These are phyloP conservation scores for Todus mexicanus DNA, from an alignment of 2,797 vertebrate genomes.

Conservation along the genomic window DNA sequence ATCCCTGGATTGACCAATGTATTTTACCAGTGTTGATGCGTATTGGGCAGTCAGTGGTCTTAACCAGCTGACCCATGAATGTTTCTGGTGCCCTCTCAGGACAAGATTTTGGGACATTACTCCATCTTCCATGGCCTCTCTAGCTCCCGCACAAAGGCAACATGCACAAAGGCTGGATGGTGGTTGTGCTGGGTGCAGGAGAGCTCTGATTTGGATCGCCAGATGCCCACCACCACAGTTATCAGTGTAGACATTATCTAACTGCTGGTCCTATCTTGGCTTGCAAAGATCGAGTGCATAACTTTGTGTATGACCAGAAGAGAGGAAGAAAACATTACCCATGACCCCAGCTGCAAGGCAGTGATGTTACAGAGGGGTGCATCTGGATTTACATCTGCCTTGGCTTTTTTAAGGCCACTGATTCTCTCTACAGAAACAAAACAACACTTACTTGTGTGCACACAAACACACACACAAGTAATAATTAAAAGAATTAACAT, in stretches of 20 bases:
- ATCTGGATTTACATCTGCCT: not conserved
- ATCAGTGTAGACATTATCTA: not conserved
- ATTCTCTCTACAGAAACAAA: not conserved
- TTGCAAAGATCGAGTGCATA: not conserved
- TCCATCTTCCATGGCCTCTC: not conserved
- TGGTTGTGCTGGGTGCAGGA: not conserved
- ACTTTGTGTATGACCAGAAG: not conserved
- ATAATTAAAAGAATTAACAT: constrained; percentile 51
- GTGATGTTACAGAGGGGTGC: not conserved
- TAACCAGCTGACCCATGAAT: not conserved
- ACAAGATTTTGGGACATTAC: not conserved
- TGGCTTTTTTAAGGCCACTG: not conserved
- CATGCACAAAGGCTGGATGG: not conserved
- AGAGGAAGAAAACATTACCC: not conserved
- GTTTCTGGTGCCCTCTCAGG: not conserved
- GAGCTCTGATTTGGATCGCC: not conserved
- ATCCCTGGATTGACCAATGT: not conserved
- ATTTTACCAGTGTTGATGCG: not conserved
- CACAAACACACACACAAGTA: not conserved
- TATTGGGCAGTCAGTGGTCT: not conserved
- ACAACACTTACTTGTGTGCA: not conserved
- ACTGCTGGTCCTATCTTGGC: not conserved
- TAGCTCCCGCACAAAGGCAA: not conserved
- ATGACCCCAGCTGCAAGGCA: not conserved
- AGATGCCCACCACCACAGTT: not conserved